Percentiles rank a stretch among this genome's conserved stretches.
Evolutionary conservation across 2,797 vertebrate genomes (phyloP).

Genomic region (Rhodeus uyekii): DNA sequence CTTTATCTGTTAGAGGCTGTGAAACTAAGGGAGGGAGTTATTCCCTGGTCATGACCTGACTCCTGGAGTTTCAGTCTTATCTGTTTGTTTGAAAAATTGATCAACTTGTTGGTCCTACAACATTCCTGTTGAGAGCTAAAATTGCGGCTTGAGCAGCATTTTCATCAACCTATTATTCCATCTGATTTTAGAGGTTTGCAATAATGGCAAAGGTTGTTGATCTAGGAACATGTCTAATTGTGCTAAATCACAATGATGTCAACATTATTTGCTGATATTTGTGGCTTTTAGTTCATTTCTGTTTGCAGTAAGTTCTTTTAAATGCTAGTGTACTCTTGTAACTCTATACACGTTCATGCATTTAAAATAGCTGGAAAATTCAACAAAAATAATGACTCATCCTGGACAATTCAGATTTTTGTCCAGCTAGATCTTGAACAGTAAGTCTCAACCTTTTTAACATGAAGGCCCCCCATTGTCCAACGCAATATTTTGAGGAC

Average conservation of each 20-base stretch:
- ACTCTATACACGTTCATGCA: no score
- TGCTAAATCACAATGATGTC: not conserved
- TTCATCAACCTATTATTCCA: not conserved
- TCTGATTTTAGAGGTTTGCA: not conserved
- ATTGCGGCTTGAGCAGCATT: not conserved
- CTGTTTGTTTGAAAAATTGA: not conserved
- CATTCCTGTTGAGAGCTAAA: not conserved
- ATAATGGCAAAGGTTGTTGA: not conserved
- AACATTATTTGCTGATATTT: not conserved
- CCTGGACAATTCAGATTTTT: not conserved
- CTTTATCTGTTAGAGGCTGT: constrained; percentile 54
- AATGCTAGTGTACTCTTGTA: not conserved
- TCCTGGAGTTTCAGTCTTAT: not conserved
- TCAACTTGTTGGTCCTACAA: no score
- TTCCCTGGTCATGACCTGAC: not conserved
- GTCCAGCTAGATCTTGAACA: not conserved
- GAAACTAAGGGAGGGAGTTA: constrained; percentile 11
- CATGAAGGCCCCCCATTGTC: not conserved
- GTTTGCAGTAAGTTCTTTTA: not conserved
- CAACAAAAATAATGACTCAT: not conserved
- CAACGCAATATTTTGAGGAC: not conserved
- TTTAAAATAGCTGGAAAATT: not conserved
- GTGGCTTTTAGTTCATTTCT: not conserved
- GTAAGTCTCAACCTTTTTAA: not conserved
- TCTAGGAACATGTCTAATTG: not conserved